Conservation (phyloP, 2,888 invertebrate species). For the Ellobium chinense region DNA sequence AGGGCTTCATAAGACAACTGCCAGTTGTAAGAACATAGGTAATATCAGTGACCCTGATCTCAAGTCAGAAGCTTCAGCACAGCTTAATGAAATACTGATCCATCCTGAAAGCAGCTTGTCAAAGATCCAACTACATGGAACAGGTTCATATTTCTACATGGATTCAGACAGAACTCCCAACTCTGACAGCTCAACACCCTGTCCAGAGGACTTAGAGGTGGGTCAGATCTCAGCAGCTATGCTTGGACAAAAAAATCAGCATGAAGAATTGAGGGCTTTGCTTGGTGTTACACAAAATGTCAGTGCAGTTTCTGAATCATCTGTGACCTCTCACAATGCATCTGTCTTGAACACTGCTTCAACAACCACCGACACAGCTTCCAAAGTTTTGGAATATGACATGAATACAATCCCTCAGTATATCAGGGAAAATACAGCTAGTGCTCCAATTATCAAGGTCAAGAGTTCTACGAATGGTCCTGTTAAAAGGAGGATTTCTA, state of each 20-base stretch:
- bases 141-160: not conserved
- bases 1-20: not conserved
- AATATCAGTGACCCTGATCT: no score
- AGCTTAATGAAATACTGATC: not conserved
- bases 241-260: constrained; percentile 17
- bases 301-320: not conserved
- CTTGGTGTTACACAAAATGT: not conserved
- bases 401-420: not conserved
- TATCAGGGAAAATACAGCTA: constrained; percentile 32
- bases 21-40: not conserved
- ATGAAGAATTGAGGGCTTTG: not conserved
- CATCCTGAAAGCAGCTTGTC: not conserved
- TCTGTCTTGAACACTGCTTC: not conserved
- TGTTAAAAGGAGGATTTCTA: constrained; percentile 22
- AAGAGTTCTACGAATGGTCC: not conserved
- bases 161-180: not conserved
- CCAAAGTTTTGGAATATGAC: not conserved
- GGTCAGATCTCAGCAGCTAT: constrained; percentile 46
- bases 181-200: constrained; percentile 41
- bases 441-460: constrained; percentile 15
- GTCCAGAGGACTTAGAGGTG: constrained; percentile 47
- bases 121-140: not conserved
- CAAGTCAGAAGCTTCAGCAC: not conserved
- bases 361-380: not conserved
- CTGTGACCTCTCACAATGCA: not conserved